Evolutionary conservation across 2,113 vertebrate species (phyloP), one percentile per base, ranked within the genome.

Genomic region (Calonectris borealis): DNA sequence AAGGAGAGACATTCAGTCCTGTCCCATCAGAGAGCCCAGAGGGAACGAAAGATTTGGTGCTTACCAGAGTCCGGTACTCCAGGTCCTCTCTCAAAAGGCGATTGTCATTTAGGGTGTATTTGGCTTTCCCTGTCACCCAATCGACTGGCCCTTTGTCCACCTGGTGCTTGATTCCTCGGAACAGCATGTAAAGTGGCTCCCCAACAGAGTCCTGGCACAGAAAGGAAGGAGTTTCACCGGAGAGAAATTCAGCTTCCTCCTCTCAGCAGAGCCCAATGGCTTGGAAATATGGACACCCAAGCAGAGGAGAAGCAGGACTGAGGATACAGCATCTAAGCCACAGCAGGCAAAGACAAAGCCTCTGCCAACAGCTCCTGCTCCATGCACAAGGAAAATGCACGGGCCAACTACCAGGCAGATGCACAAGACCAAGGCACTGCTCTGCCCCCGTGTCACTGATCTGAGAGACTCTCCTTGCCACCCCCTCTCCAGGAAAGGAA

Each of bases 81-180:
- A 99, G 98, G 34, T 99, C 99, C 91, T 99, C 99, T 82, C 99
- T 96, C 96, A 99, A 98, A 76, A 99, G 97, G 16, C 99, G 98
- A 98, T 99, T 99, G 97, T 99, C 99, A 22, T 99, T 99, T 51
- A 99, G 98, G 20, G 99, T 99, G 70, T 99, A 99, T 86, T 99
- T 99, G 94, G 99, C 99, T 96, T 99, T 99, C 42, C 99, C 99
- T 1, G 99, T 99, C 86, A 99, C 99, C n/a, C 99, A 99, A 64
- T 99, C 99, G 46, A 99, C 99, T 0, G 99, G 99, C 2, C 99
- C 99, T 98, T 99, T 99, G 96, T 99, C 99, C 52, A 99, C 99
- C 88, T 99, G 99, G 96, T 99, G 99, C 95, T 99, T 99, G 96
- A 99, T 99, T 71, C 99, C 99, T 85, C 99, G 98, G 94, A 99